These are phyloP conservation scores for Xenopus borealis DNA, from an alignment of 2,113 vertebrate species.

Conservation along the genomic window DNA sequence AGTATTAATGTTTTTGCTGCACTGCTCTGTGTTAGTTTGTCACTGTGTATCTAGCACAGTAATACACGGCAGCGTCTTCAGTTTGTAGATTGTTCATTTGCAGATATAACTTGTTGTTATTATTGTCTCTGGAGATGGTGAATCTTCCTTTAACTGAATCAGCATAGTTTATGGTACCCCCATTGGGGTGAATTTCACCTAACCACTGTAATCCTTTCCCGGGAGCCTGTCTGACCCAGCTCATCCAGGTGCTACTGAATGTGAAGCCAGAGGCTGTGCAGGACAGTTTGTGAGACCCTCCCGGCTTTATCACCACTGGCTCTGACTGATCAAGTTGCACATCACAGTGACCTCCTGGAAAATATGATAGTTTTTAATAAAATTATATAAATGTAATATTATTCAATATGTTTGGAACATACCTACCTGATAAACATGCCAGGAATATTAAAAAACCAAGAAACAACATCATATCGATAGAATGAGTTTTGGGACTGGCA, in stretches of 20 bases:
- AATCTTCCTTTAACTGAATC: conserved; percentile 26
- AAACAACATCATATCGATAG: too few species aligned
- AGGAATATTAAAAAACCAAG: too few species aligned
- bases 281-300: background rate
- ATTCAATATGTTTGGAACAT: too few species aligned
- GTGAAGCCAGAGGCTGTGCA: background rate
- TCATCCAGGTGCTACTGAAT: background rate
- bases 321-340: background rate
- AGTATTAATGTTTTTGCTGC: too few species aligned
- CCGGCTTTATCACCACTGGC: background rate
- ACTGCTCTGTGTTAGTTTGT: background rate
- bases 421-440: too few species aligned
- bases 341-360: background rate
- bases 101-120: conserved; percentile 23
- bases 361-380: background rate
- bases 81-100: conserved; percentile 22
- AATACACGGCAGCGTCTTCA: conserved; percentile 17
- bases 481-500: too few species aligned
- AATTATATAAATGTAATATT: too few species aligned
- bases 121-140: conserved; percentile 42
- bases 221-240: conserved; percentile 16
- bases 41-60: conserved; percentile 28
- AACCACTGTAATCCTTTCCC: conserved; percentile 15
- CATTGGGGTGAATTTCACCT: background rate
- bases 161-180: background rate